These are phyloP conservation scores for Caranx ignobilis DNA, from an alignment of 2,113 vertebrate genomes.

Conservation along the genomic window DNA sequence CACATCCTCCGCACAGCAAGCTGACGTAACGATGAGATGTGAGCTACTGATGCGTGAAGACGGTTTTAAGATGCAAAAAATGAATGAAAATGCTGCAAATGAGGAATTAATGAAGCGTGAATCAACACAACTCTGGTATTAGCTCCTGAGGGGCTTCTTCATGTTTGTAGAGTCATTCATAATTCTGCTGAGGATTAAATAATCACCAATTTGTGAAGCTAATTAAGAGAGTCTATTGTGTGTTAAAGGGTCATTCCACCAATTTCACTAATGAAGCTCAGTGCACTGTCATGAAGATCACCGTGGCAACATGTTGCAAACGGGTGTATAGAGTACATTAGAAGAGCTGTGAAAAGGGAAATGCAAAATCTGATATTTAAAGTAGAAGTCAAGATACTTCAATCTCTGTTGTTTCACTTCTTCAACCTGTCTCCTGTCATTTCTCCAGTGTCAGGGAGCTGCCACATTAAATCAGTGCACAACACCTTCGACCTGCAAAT, in stretches of 20 bases:
- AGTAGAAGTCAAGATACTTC: too few relatives aligned
- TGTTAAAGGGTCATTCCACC: neutral
- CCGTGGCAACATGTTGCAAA: neutral
- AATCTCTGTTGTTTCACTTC: too few relatives aligned
- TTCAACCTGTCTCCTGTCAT: neutral
- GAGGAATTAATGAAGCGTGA: slow-evolving; percentile 4
- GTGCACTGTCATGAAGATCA: neutral
- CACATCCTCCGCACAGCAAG: neutral
- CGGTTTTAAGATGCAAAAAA: neutral
- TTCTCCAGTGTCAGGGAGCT: neutral
- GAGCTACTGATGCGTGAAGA: too few relatives aligned
- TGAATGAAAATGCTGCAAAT: neutral
- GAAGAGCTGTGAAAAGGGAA: too few relatives aligned
- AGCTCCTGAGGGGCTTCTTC: neutral
- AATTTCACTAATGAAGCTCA: neutral
- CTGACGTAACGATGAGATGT: neutral
- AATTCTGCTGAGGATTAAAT: neutral
- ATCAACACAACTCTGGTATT: neutral
- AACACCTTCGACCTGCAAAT: neutral
- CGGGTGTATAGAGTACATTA: too few relatives aligned
- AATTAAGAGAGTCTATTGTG: neutral
- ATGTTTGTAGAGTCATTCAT: neutral
- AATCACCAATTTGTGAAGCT: slow-evolving; percentile 8
- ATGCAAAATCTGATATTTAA: too few relatives aligned
- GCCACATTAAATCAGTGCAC: neutral